A percentile compares a stretch with the other conserved stretches of the same genome.
Evolutionary conservation across 1,140 invertebrate genomes (phyloP).

Genomic region (Vollenhovia emeryi): DNA sequence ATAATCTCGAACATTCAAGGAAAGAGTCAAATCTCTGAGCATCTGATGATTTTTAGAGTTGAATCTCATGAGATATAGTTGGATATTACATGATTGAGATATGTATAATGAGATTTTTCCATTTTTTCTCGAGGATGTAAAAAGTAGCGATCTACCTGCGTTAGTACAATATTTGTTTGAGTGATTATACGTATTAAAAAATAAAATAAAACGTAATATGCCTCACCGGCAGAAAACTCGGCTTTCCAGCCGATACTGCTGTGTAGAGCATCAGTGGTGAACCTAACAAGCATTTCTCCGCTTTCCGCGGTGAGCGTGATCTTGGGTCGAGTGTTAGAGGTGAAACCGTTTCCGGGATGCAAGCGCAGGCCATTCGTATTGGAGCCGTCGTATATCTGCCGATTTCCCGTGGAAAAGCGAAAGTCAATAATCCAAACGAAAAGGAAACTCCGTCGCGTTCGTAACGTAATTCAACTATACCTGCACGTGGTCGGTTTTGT

Average conservation of each 20-base stretch:
- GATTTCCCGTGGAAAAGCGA: neutral
- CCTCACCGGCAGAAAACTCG: conserved; percentile 94
- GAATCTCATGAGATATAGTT: no score
- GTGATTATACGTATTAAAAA: no score
- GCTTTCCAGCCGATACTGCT: conserved; percentile 94
- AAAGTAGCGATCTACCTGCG: no score
- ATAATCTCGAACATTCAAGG: no score
- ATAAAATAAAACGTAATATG: conserved; percentile 10
- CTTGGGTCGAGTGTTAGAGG: conserved; percentile 91
- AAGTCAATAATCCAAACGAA: neutral
- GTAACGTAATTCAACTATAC: conserved; percentile 77
- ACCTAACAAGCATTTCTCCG: conserved; percentile 95
- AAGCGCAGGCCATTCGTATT: conserved; percentile 93
- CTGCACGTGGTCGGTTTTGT: conserved; percentile 94
- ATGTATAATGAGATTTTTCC: no score
- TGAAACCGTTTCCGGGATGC: conserved; percentile 96
- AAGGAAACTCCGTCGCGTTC: neutral
- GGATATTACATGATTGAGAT: no score
- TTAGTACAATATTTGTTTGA: no score
- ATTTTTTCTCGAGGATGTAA: no score
- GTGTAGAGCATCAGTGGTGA: conserved; percentile 95
- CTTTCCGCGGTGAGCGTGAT: conserved; percentile 96
- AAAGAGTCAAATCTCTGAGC: no score
- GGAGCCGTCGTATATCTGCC: conserved; percentile 93
- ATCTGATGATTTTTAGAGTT: no score